A percentile compares a stretch with the other conserved stretches of the same genome.
These are phyloP conservation scores for Tragulus kanchil DNA, from an alignment of 2,113 vertebrate species.

Conservation along the genomic window DNA sequence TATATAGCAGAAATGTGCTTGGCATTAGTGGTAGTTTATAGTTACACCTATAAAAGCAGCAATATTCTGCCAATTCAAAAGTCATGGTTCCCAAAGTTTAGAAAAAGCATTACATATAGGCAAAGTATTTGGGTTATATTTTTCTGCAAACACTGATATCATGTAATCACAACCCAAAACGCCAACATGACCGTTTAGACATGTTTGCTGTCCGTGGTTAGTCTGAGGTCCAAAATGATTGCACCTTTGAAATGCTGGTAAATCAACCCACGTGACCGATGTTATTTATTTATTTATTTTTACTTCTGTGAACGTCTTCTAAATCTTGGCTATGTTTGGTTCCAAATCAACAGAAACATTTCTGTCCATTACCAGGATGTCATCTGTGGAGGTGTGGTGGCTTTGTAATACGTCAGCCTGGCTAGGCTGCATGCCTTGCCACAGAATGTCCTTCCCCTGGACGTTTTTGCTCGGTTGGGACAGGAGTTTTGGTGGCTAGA, in stretches of 20 bases:
- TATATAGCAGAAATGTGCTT: not conserved
- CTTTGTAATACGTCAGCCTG: too few relatives aligned
- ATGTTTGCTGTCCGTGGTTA: not conserved
- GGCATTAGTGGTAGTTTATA: not conserved
- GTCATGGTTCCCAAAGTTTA: not conserved
- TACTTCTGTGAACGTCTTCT: not conserved
- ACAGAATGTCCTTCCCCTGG: not conserved
- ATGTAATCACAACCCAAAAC: not conserved
- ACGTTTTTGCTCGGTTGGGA: not conserved
- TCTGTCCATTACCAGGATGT: not conserved
- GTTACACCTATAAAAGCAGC: not conserved
- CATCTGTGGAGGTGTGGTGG: not conserved
- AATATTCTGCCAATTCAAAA: slow-evolving; percentile 4
- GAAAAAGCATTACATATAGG: not conserved
- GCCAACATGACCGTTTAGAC: not conserved
- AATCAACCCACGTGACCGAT: not conserved
- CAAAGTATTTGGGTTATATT: not conserved
- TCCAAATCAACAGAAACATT: not conserved
- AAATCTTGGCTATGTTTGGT: not conserved
- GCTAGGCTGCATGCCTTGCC: not conserved
- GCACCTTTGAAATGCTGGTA: not conserved
- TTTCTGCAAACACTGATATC: not conserved
- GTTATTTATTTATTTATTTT: not conserved
- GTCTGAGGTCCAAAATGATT: not conserved
- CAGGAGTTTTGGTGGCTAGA: not conserved